Conservation (phyloP, 2,888 invertebrate species). For the Sicus ferrugineus region DNA sequence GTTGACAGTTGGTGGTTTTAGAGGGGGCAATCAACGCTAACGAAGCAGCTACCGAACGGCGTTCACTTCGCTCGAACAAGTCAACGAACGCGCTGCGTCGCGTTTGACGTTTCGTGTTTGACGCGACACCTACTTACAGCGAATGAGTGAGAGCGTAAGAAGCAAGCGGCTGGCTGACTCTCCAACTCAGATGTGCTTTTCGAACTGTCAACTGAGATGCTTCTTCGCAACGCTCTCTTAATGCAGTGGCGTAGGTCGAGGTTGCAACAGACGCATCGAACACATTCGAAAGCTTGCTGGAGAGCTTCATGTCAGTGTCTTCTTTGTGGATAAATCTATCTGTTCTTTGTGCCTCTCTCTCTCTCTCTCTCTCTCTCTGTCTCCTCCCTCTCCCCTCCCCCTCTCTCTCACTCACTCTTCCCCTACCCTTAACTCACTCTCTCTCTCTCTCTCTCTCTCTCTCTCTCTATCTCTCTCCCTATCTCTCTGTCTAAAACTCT, state of each 20-base stretch:
- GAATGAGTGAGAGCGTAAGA: background rate
- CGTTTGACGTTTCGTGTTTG: slow-evolving; percentile 3
- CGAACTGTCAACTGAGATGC: background rate
- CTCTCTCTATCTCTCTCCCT: background rate
- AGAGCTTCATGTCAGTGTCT: too few relatives aligned
- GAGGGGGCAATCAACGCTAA: slow-evolving; percentile 24
- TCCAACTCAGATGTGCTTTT: slow-evolving; percentile 19
- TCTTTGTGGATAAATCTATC: background rate
- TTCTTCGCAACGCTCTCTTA: background rate
- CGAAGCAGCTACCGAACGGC: background rate
- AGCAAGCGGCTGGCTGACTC: background rate
- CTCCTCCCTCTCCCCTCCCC: background rate
- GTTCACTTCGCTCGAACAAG: background rate
- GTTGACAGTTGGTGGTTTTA: background rate
- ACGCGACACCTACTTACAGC: background rate
- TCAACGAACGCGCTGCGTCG: slow-evolving; percentile 9
- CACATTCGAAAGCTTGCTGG: slow-evolving; percentile 3
- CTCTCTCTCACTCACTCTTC: background rate
- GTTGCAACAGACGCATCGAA: background rate
- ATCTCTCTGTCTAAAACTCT: background rate
- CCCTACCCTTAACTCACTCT: background rate
- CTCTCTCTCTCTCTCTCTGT: background rate
- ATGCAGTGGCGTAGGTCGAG: slow-evolving; percentile 21
- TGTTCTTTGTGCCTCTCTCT: background rate
- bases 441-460: background rate